Base-by-base conservation (phyloP, 2,113 vertebrate species). In the Oostethus manadensis region DNA sequence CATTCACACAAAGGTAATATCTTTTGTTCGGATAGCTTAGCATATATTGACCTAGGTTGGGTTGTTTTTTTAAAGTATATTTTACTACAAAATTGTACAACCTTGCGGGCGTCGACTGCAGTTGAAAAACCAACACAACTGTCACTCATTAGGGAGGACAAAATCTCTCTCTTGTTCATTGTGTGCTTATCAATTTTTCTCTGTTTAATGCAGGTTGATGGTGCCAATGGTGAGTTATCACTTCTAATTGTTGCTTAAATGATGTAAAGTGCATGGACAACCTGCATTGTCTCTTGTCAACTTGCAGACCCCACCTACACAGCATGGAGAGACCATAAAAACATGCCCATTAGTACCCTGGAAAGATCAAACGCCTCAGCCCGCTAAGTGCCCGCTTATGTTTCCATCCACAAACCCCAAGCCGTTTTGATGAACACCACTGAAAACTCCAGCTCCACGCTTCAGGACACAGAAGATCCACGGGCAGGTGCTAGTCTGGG, bases 291-390 rank as follows among this genome's bases (percentile, higher is more conserved):
- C 1, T 60, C 1, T 10, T 65, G 8, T 16, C 16, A 0, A 60
- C 46, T 20, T 67, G 1, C 68, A 82, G 81, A 70, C 17, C 0
- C 22, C 3, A 4, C 4, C 22, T 20, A 14, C 11, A 21, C 66
- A 10, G 1, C 6, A 4, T 86, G 84, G 84, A 77, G 65, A 51
- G 0, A 38, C 59, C 81, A 86, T 58, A 58, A 1, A 1, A 5
- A 13, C 75, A 79, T 86, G 77, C 84, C 84, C 8, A 9, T 55
- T 10, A 62, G 0, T 64, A 76, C 77, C 2, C 70, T 87, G 0
- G 26, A 74, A 0, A 73, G 67, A 59, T 0, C 20, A 6, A 21
- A 11, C 1, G 1, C 54, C 1, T 0, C 0, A 0, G 22, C 53
- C 51, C 21, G 49, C 7, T 79, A 79, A 69, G n/a, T 26, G n/a